A percentile compares a stretch with the other conserved stretches of the same genome.
Conservation (phyloP, 2,797 vertebrate genomes). For the Paramormyrops hopkinsi region DNA sequence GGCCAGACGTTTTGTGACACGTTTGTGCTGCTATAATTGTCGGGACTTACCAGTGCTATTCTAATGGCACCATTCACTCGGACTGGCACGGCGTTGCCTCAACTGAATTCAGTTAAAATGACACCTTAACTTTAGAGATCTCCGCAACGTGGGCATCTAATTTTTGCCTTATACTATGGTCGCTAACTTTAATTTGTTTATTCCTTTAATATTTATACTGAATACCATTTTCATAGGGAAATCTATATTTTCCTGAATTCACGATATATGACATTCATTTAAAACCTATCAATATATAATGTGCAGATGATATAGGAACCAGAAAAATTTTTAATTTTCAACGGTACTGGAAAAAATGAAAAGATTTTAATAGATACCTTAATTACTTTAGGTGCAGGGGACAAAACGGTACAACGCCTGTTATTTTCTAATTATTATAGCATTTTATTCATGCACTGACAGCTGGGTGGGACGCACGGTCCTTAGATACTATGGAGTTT, state of each 20-base stretch:
- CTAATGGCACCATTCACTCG: neutral
- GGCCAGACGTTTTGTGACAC: slow-evolving; percentile 7
- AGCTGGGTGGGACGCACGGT: neutral
- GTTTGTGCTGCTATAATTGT: slow-evolving; percentile 18
- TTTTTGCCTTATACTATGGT: neutral
- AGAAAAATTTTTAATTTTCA: neutral
- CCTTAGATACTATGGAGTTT: neutral
- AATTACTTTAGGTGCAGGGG: neutral
- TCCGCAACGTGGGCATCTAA: neutral
- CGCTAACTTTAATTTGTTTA: neutral
- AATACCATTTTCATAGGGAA: neutral
- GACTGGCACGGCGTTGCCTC: neutral
- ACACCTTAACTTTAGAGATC: neutral
- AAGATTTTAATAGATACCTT: neutral
- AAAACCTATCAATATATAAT: neutral
- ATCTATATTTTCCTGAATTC: neutral
- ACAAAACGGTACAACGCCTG: neutral
- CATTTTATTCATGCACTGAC: neutral
- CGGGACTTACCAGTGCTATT: slow-evolving; percentile 6
- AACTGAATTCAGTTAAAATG: neutral
- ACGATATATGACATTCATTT: neutral
- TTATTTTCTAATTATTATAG: neutral
- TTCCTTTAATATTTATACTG: neutral
- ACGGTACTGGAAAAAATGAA: neutral
- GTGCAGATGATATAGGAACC: neutral